These are phyloP conservation scores for Eugnorisma glareosa DNA, from an alignment of 2,888 invertebrate species.

Conservation along the genomic window DNA sequence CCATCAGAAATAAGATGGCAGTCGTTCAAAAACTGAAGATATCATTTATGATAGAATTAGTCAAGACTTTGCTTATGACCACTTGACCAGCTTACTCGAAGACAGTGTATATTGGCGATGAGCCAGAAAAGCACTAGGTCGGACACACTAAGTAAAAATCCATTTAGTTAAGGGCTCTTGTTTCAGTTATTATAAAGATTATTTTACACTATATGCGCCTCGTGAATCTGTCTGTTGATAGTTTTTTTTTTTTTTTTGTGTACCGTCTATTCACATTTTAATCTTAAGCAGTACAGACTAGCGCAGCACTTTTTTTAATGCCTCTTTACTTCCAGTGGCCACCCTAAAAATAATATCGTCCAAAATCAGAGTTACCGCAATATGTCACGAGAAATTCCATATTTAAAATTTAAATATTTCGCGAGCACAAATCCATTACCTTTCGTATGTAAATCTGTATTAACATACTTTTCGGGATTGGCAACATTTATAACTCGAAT, in stretches of 20 bases:
- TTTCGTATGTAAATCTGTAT: conserved; percentile 60
- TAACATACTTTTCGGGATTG: conserved; percentile 56
- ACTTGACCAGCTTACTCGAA: conserved; percentile 17
- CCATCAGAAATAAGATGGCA: not conserved
- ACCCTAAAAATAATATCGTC: conserved; percentile 13
- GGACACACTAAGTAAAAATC: conserved; percentile 13
- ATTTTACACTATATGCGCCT: not conserved
- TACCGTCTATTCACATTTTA: not conserved
- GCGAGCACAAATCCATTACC: conserved; percentile 39
- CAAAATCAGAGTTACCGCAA: conserved; percentile 40
- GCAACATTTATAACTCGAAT: conserved; percentile 31
- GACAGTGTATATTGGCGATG: conserved; percentile 24
- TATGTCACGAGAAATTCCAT: conserved; percentile 41
- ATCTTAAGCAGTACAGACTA: not conserved
- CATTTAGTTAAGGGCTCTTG: conserved; percentile 1
- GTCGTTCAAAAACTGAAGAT: conserved; percentile 14
- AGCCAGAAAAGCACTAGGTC: conserved; percentile 18
- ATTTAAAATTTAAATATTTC: conserved; percentile 53
- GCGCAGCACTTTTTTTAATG: not conserved
- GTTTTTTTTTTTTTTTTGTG: too few species aligned
- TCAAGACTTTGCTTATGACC: conserved; percentile 22
- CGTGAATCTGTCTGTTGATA: not conserved
- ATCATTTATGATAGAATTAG: not conserved
- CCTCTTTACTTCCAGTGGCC: not conserved
- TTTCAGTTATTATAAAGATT: conserved; percentile 28